Evolutionary conservation across 2,113 vertebrate genomes (phyloP).

Genomic region (Channa argus): DNA sequence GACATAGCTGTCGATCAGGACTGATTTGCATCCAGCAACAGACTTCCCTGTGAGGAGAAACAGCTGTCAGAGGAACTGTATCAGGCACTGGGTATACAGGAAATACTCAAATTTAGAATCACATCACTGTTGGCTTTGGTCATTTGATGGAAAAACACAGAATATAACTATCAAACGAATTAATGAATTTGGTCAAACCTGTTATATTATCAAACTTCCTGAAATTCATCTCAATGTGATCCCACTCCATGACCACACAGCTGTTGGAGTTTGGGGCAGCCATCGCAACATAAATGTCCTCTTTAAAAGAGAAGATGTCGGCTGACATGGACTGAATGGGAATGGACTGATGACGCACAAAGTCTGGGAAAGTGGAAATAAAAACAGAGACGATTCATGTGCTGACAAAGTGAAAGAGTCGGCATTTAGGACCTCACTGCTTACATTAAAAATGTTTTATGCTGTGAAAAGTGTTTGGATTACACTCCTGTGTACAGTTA

Average conservation of each 20-base stretch:
- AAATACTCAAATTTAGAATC: not conserved
- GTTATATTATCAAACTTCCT: constrained; percentile 97
- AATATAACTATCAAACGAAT: not conserved
- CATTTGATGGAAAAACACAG: not conserved
- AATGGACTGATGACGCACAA: constrained; percentile 94
- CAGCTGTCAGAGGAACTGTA: not conserved
- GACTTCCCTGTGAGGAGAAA: constrained; percentile 88
- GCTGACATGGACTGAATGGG: constrained; percentile 94
- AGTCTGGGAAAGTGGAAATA: constrained; percentile 85
- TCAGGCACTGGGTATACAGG: not conserved
- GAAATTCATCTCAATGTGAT: constrained; percentile 98
- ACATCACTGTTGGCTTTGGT: not conserved
- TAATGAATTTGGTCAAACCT: constrained; percentile 81
- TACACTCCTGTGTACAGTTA: not conserved
- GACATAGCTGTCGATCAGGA: constrained; percentile 92
- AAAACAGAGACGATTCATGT: constrained; percentile 17
- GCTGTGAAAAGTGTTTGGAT: not conserved
- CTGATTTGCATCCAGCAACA: constrained; percentile 94
- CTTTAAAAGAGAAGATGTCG: constrained; percentile 94
- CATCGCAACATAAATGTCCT: constrained; percentile 95
- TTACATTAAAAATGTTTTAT: constrained; percentile 7
- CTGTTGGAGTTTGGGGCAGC: constrained; percentile 95
- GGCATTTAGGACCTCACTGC: constrained; percentile 4
- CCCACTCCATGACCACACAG: constrained; percentile 98
- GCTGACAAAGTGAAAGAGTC: constrained; percentile 23